Conservation (phyloP, 2,888 invertebrate species). For the Rapana venosa region DNA sequence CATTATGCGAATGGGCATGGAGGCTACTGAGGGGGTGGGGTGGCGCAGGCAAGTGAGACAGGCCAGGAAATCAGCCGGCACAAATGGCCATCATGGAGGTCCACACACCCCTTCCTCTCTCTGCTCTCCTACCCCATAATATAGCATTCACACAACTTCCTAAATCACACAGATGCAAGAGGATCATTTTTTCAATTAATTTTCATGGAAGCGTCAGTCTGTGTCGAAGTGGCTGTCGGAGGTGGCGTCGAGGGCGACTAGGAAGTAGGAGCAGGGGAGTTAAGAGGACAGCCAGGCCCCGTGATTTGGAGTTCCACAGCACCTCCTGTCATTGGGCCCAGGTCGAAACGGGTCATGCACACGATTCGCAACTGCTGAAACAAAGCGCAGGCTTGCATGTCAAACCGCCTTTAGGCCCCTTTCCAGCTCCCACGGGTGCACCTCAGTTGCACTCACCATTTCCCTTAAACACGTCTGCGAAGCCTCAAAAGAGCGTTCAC, state of each 20-base stretch:
- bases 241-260: not conserved
- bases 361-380: not conserved
- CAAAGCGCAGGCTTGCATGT: conserved; percentile 40
- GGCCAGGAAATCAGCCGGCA: conserved; percentile 8
- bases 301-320: not conserved
- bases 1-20: not conserved
- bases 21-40: not conserved
- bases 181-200: conserved; percentile 40
- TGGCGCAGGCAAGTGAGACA: not conserved
- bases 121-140: conserved; percentile 5
- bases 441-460: not conserved
- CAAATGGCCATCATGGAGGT: not conserved
- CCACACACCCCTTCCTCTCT: not conserved
- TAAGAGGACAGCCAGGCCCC: not conserved
- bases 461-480: not conserved
- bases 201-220: conserved; percentile 6
- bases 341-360: conserved; percentile 7
- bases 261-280: not conserved
- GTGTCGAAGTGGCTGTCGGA: not conserved
- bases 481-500: not conserved
- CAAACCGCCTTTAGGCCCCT: conserved; percentile 10
- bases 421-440: not conserved
- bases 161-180: conserved; percentile 42
- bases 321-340: not conserved
- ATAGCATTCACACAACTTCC: not conserved